Percentiles rank a stretch among this genome's conserved stretches.
phyloP scores from a whole-genome alignment of 2,888 invertebrate species.

The Alentia gelatinosa region DNA sequence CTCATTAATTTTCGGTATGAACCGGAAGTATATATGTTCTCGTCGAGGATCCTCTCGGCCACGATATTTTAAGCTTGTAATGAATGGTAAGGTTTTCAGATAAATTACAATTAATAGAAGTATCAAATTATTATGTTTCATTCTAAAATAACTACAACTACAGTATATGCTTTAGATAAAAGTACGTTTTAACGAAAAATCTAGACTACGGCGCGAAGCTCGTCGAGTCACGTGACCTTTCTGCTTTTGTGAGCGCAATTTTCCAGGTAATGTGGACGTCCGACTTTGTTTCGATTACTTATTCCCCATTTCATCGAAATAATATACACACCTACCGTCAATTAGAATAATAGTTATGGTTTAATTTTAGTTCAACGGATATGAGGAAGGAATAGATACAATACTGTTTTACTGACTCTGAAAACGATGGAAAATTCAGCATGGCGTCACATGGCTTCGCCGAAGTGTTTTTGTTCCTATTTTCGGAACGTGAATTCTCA shows the following conservation, averaged over 20 bases:
- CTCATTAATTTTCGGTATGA: conserved; percentile 28
- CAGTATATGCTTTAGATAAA: not conserved
- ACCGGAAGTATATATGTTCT: conserved; percentile 15
- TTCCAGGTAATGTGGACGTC: conserved; percentile 58
- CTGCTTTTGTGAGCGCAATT: conserved; percentile 60
- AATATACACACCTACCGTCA: not conserved
- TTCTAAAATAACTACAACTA: not conserved
- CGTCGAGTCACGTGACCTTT: conserved; percentile 59
- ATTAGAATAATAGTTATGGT: not conserved
- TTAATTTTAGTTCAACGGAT: not conserved
- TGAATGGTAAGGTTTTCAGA: not conserved
- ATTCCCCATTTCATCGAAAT: not conserved
- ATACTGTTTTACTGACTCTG: not conserved
- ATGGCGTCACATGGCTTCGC: conserved; percentile 60
- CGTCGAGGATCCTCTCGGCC: not conserved
- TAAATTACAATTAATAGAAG: not conserved
- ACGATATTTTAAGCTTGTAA: not conserved
- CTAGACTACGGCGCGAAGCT: conserved; percentile 58
- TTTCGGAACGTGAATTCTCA: conserved; percentile 47
- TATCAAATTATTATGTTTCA: not conserved
- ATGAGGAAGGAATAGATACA: not conserved
- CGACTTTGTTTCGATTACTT: conserved; percentile 9
- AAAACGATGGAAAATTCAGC: conserved; percentile 54
- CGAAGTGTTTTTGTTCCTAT: conserved; percentile 58
- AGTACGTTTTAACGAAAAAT: not conserved